Percentiles rank a stretch among this genome's conserved stretches.
Evolutionary conservation across 92 coral and sea anemone species (phyloP).

Genomic region (Actinostola sp.): DNA sequence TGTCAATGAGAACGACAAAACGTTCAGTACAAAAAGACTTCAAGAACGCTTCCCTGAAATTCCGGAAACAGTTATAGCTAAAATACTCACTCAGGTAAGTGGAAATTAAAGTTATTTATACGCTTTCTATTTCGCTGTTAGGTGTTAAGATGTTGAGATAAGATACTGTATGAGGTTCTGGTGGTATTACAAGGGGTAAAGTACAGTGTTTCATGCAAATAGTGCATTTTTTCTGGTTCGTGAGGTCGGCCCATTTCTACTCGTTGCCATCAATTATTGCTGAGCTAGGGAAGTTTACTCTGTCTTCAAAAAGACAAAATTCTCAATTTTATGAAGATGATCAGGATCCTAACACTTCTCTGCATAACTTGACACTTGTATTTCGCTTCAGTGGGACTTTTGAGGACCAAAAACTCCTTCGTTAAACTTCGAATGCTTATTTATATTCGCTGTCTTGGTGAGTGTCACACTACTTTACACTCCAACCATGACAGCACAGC

Average conservation of each 20-base stretch:
- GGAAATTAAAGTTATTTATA: neutral
- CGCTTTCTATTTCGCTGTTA: neutral
- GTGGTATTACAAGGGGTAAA: neutral
- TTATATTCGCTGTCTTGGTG: no score
- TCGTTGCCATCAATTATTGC: neutral
- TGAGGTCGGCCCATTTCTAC: neutral
- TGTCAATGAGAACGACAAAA: conserved; percentile 56
- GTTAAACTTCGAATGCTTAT: no score
- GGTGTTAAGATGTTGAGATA: neutral
- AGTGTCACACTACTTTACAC: no score
- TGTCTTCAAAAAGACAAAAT: neutral
- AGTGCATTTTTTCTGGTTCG: neutral
- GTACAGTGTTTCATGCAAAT: neutral
- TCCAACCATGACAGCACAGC: no score
- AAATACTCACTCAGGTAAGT: conserved; percentile 59
- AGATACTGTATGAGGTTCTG: conserved; percentile 6
- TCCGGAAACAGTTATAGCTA: conserved; percentile 67
- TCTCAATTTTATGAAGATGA: neutral
- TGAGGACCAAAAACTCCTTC: no score
- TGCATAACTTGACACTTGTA: no score
- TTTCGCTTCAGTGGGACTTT: no score
- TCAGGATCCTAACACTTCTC: neutral
- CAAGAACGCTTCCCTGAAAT: conserved; percentile 73
- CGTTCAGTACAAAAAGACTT: conserved; percentile 38
- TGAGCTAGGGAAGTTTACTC: conserved; percentile 26